Percentiles rank a stretch among this genome's conserved stretches.
Evolutionary conservation across 1,140 invertebrate species (phyloP).

Genomic region (Cydia splendana): DNA sequence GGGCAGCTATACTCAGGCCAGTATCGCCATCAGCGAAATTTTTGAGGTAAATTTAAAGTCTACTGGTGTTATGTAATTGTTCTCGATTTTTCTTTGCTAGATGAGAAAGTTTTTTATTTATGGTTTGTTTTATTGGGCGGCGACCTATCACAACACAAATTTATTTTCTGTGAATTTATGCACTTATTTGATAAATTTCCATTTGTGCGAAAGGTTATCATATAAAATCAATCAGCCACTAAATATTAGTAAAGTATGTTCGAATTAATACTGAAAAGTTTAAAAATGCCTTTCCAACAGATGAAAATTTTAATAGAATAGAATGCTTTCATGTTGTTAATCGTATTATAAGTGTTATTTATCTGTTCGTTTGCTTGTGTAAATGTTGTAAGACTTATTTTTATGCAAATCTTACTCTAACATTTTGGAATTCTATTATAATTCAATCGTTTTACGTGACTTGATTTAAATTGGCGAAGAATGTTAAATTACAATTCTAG

Average conservation of each 20-base stretch:
- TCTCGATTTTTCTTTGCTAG: conserved; percentile 21
- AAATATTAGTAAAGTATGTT: background rate
- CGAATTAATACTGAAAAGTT: background rate
- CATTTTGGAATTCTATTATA: conserved; percentile 38
- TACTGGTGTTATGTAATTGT: conserved; percentile 23
- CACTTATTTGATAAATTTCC: background rate
- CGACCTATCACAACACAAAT: background rate
- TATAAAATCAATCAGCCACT: background rate
- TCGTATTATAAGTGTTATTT: conserved; percentile 8
- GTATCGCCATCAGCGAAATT: conserved; percentile 82
- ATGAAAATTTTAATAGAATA: background rate
- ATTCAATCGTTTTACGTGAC: conserved; percentile 33
- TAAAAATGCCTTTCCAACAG: background rate
- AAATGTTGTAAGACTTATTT: background rate
- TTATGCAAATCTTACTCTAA: background rate
- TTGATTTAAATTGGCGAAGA: conserved; percentile 13
- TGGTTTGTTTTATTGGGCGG: conserved; percentile 9
- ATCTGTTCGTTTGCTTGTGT: conserved; percentile 14
- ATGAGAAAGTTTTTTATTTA: conserved; percentile 3
- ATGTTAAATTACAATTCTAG: conserved; percentile 15
- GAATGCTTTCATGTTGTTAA: background rate
- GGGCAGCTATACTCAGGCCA: conserved; percentile 89
- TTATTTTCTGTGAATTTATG: background rate
- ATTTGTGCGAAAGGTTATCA: background rate
- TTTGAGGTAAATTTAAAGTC: conserved; percentile 63